These are phyloP conservation scores for Dendrocincla tyrannina DNA, from an alignment of 2,797 vertebrate species.

Conservation along the genomic window DNA sequence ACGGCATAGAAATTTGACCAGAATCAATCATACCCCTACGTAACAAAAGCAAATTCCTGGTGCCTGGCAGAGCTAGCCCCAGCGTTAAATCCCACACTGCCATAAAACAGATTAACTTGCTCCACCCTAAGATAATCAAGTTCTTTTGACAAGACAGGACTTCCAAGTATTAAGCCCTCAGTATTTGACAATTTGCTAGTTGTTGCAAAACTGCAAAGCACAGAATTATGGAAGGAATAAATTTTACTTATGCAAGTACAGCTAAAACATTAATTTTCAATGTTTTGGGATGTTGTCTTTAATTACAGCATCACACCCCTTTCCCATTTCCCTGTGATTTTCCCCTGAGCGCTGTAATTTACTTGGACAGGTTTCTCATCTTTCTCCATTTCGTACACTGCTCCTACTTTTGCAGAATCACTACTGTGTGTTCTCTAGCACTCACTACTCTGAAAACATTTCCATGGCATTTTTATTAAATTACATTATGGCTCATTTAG, in stretches of 20 bases:
- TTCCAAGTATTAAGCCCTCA: neutral
- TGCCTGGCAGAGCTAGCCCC: neutral
- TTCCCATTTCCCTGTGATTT: neutral
- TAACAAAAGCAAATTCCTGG: neutral
- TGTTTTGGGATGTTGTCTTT: neutral
- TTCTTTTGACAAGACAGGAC: neutral
- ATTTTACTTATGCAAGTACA: neutral
- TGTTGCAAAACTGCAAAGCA: neutral
- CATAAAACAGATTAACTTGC: neutral
- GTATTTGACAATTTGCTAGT: neutral
- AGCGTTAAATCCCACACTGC: rapidly evolving
- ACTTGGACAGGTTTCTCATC: neutral
- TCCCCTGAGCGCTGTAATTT: neutral
- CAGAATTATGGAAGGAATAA: neutral
- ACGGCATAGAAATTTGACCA: neutral
- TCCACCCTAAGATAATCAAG: neutral
- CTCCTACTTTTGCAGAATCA: neutral
- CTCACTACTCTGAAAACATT: neutral
- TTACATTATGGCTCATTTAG: neutral
- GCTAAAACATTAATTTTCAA: neutral
- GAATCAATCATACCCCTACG: rapidly evolving
- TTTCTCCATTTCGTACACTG: neutral
- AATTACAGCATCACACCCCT: neutral
- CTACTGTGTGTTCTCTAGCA: neutral
- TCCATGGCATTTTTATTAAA: neutral